Percentiles rank a stretch among this genome's conserved stretches.
Evolutionary conservation across 2,797 vertebrate species (phyloP).

Genomic region (Tragopan temminckii): DNA sequence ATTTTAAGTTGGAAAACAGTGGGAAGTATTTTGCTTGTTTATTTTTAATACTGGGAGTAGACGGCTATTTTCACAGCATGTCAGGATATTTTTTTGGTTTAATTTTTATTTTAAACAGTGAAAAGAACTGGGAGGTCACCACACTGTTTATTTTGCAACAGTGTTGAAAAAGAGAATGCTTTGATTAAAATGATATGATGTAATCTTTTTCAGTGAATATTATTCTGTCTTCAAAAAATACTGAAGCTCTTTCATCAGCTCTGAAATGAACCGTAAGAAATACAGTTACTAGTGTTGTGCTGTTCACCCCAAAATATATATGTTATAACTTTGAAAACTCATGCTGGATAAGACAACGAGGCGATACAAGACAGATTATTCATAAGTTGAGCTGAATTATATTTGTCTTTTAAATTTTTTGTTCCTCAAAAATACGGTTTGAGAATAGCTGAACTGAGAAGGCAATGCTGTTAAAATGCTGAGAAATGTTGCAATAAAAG

Average conservation of each 20-base stretch:
- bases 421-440: neutral
- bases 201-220: neutral
- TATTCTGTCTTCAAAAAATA: neutral
- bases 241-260: neutral
- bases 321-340: neutral
- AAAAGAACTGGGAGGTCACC: neutral
- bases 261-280: neutral
- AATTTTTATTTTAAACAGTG: neutral
- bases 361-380: neutral
- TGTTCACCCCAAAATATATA: neutral
- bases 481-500: neutral
- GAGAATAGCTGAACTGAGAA: neutral
- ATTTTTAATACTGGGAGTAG: neutral
- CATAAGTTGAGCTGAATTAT: neutral
- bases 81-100: neutral
- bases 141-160: neutral
- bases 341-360: neutral
- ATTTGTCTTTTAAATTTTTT: neutral
- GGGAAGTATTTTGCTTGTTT: rapidly evolving
- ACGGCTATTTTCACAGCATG: neutral
- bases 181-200: neutral
- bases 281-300: neutral
- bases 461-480: neutral
- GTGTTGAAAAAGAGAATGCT: neutral
- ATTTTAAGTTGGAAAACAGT: neutral